Evolutionary conservation across 2,113 vertebrate species (phyloP).

Genomic region (Turdus rufiventris): DNA sequence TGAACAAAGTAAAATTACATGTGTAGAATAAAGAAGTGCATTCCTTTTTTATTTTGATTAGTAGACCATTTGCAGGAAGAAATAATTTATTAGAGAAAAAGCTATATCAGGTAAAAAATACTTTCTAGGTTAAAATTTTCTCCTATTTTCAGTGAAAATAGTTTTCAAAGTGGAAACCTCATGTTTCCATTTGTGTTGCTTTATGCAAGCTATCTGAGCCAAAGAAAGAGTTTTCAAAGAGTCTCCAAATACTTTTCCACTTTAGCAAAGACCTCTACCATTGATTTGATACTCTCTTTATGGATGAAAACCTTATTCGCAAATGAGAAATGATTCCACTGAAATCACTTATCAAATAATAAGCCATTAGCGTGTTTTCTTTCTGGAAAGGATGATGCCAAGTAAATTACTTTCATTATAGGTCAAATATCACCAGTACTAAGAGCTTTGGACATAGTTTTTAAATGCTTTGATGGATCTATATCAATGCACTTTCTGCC

Average conservation of each 20-base stretch:
- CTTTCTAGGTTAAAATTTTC: background rate
- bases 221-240: conserved; percentile 6
- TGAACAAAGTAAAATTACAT: background rate
- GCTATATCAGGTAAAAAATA: background rate
- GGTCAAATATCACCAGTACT: background rate
- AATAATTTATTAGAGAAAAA: background rate
- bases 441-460: background rate
- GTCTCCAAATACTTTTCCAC: background rate
- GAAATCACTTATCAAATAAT: conserved; percentile 38
- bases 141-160: background rate
- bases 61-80: background rate
- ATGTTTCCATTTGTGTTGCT: background rate
- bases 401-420: conserved; percentile 11
- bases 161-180: background rate
- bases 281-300: conserved; percentile 22
- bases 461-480: background rate
- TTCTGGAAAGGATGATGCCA: background rate
- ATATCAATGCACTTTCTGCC: background rate
- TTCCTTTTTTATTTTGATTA: background rate
- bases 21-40: background rate
- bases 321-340: conserved; percentile 29
- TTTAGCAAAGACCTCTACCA: conserved; percentile 27
- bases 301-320: background rate
- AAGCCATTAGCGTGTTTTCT: conserved; percentile 47
- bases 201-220: background rate